Evolutionary conservation across 2,113 vertebrate genomes (phyloP), one percentile per base, ranked within the genome.

Genomic region (Chloropsis hardwickii): DNA sequence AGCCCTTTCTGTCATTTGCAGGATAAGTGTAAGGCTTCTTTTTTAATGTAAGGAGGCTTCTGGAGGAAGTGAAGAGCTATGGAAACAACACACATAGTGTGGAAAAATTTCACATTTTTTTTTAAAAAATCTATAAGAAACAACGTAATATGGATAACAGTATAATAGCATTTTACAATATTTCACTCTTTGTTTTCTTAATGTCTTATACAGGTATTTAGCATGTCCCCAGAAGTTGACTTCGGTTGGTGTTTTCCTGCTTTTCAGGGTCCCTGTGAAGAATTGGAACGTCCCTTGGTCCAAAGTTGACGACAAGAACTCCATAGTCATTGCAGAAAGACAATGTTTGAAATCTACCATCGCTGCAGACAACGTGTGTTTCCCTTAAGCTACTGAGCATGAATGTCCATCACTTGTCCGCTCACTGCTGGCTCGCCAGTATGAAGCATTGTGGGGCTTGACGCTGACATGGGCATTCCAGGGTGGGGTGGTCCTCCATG

Each of bases 61-160:
- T 98, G 98, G 98, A 98, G 97, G 98, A 98, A 99, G 98, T 98
- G 98, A 98, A 98, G 98, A 98, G 98, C 98, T 98, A 99, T 99
- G 99, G 98, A 98, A 98, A 99, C 98, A 98, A 98, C 98, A 99
- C 99, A 99, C 99, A 99, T 98, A 99, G 98, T 99, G 99, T 99
- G 99, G 98, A 99, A 98, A 99, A 99, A 98, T 99, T 99, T 99
- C 98, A 99, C 99, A 99, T 99, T 99, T 98, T 99, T 37, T 99
- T 99, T 98, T 98, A 99, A 99, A 99, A 99, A 99, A 99, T 99
- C 99, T 99, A 99, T 99, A 99, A 99, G 99, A 99, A 99, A 99
- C 99, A 99, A 99, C 98, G 98, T 99, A 99, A 99, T 99, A 99
- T 99, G 99, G 99, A 99, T 99, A 99, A 99, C 99, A 99, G 99